These are phyloP conservation scores for Mormoops blainvillei DNA, from an alignment of 2,113 vertebrate species.

Conservation along the genomic window DNA sequence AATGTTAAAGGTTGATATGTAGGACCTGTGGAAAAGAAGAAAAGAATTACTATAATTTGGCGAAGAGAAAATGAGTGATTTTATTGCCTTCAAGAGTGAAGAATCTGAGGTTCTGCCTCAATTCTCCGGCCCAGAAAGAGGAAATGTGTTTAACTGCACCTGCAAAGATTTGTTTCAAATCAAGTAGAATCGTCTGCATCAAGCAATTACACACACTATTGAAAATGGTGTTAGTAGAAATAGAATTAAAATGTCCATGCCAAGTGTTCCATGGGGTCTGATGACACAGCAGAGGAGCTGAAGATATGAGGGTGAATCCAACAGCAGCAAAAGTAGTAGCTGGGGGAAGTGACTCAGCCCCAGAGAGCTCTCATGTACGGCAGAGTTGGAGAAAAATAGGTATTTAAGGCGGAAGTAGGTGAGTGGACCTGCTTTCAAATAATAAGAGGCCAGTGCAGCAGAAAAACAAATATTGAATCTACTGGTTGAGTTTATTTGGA, in stretches of 20 bases:
- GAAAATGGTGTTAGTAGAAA: conserved; percentile 3
- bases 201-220: background rate
- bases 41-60: background rate
- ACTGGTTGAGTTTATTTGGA: background rate
- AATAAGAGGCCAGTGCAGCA: background rate
- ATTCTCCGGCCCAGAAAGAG: background rate
- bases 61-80: background rate
- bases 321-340: background rate
- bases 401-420: background rate
- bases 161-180: background rate
- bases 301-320: background rate
- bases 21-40: background rate
- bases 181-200: background rate
- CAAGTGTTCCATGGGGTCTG: background rate
- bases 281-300: background rate
- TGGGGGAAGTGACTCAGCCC: background rate
- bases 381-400: background rate
- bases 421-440: background rate
- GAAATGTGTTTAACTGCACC: background rate
- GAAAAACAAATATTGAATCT: background rate
- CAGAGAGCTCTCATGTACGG: background rate
- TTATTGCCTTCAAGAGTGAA: background rate
- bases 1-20: background rate
- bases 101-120: background rate
- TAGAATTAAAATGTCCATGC: background rate